Evolutionary conservation across 2,888 invertebrate species (phyloP), one percentile per base, ranked within the genome.

Genomic region (Synanthedon tipuliformis): DNA sequence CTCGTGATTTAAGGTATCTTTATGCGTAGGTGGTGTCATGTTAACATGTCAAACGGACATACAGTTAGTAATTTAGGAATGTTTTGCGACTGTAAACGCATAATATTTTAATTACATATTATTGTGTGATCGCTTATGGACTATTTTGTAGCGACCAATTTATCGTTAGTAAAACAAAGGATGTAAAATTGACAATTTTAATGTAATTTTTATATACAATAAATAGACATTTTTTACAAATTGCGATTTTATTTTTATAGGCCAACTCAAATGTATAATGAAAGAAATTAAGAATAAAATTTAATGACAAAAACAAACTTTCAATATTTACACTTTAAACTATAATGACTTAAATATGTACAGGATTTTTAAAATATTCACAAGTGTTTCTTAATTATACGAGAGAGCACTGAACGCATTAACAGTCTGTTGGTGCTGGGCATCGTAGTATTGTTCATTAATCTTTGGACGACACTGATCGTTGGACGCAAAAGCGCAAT

Each of bases 191-290:
- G 84, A 85, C 83, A 84, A 86, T 85, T 86, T 84, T 83, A 85
- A 86, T 84, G 87, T 86, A 85, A 86, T 82, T 86, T 86, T 87
- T 87, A 84, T 87, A 85, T 86, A 87, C 86, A 88, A 84, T 86
- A 85, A 88, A 88, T 87, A 86, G 84, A 84, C 76, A 75, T 75
- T 86, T 87, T 86, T 88, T 88, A 86, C 78, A 83, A 82, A 81
- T 70, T 60, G 57, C 72, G 45, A 13, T 45, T 45, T 45, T 45
- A 13, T 45, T 45, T 50, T 50, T 50, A 16, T 12, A 50, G 18
- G 5, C 13, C 18, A 18, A 50, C 50, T 55, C 54, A 55, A 51
- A 55, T 50, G 65, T 66, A 52, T 50, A 62, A 48, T 49, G 51
- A 50, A 45, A n/a, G 12, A 45, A 45, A 45, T 45, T 34, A 34